Conservation (phyloP, 2,797 vertebrate species). For the Urosaurus nigricauda region DNA sequence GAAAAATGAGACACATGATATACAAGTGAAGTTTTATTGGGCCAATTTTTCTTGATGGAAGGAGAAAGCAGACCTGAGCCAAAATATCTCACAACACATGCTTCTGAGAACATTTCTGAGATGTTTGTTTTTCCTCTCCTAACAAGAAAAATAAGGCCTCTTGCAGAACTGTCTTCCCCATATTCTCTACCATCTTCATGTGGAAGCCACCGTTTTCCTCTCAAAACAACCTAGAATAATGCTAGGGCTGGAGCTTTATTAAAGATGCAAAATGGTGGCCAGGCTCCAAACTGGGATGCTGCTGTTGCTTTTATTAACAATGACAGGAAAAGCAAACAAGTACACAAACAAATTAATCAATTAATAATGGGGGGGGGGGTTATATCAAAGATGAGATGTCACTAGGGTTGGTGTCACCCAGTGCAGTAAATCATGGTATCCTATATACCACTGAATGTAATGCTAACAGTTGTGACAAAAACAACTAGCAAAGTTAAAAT, state of each 20-base stretch:
- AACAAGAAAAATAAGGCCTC: background rate
- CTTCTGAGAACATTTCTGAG: conserved; percentile 7
- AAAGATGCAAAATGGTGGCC: background rate
- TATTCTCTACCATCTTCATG: background rate
- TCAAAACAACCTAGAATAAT: background rate
- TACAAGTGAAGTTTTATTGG: background rate
- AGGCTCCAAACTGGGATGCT: background rate
- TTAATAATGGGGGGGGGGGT: background rate
- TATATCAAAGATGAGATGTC: no score
- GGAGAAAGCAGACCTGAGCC: background rate
- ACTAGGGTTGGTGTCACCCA: no score
- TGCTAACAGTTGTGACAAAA: no score
- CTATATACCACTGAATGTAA: no score
- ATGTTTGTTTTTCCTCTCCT: background rate
- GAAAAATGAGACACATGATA: background rate
- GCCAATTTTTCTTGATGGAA: background rate
- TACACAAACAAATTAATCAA: background rate
- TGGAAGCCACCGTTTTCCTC: background rate
- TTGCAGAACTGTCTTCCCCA: background rate
- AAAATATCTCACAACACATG: background rate
- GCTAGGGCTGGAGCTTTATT: background rate
- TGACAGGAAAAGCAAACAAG: background rate
- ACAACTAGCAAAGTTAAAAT: no score
- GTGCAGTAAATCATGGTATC: no score
- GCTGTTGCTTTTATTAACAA: background rate